Evolutionary conservation across 2,113 vertebrate species (phyloP), one percentile per base, ranked within the genome.

Genomic region (Nanorana parkeri): DNA sequence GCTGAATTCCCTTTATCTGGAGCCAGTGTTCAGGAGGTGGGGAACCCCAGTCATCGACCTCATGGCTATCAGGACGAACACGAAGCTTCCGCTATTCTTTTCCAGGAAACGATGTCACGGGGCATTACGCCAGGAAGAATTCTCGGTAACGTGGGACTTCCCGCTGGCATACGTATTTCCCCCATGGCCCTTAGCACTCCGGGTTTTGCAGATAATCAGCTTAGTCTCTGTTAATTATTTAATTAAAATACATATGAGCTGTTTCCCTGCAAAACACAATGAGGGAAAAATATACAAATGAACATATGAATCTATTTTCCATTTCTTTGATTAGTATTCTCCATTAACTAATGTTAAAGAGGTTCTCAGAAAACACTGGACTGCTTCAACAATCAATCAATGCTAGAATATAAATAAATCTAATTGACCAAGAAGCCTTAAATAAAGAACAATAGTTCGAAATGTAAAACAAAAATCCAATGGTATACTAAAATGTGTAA

Each of bases 311-410:
- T 29, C 26, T 67, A 78, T 78, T 67, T 67, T 78, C 26, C 10
- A 54, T 78, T 64, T 67, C 19, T 32, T 26, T 67, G 64, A 78
- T 67, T 78, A 67, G 64, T 78, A 67, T 56, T 78, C 64, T 67
- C 26, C 20, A 67, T 78, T 78, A 67, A 77, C 60, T 64, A 64
- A 52, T 64, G 74, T 64, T 64, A 41, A 77, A 77, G 74, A 51
- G 32, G 21, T 26, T 68, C 28, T 68, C 15, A 32, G 54, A 51
- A 71, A 24, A 63, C 61, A 20, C 17, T 61, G 67, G 32, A 56
- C 67, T 51, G 32, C 21, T 80, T 80, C 67, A 80, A 72, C 71
- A 80, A 56, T 72, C 56, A 80, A 71, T 72, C 68, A 80, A 72
- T 80, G 56, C 56, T n/a, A 17, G 21, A 72, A 51, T 23, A 72